A percentile compares a stretch with the other conserved stretches of the same genome.
Evolutionary conservation across 2,113 vertebrate genomes (phyloP).

Genomic region (Tympanuchus pallidicinctus): DNA sequence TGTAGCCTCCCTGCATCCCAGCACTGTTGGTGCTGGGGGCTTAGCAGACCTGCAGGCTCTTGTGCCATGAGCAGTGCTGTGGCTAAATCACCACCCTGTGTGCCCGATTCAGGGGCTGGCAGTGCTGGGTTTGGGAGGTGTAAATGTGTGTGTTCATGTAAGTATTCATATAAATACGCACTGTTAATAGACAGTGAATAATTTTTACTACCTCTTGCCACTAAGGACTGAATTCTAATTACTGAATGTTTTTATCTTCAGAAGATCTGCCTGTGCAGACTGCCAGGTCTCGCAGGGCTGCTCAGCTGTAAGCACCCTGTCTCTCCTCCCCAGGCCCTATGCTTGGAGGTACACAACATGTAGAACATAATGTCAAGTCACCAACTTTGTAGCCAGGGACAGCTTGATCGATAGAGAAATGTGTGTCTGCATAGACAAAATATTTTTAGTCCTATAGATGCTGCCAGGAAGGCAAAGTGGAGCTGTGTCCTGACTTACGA

Average conservation of each 20-base stretch:
- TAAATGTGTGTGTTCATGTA: not conserved
- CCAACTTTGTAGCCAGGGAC: not conserved
- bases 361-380: not conserved
- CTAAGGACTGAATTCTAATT: not conserved
- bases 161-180: not conserved
- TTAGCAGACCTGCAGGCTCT: fast-evolving
- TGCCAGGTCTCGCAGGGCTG: not conserved
- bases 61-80: not conserved
- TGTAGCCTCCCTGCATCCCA: not conserved
- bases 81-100: not conserved
- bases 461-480: not conserved
- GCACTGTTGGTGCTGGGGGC: not conserved
- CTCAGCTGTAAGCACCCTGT: not conserved
- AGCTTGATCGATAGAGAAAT: not conserved
- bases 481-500: not conserved
- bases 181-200: not conserved
- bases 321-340: not conserved
- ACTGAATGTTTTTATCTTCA: not conserved
- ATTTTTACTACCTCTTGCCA: not conserved
- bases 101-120: not conserved
- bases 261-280: not conserved
- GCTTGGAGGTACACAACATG: not conserved
- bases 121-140: not conserved
- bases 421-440: not conserved
- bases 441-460: not conserved